Evolutionary conservation across 2,888 invertebrate species (phyloP), one percentile per base, ranked within the genome.

Genomic region (Macaria liturata): DNA sequence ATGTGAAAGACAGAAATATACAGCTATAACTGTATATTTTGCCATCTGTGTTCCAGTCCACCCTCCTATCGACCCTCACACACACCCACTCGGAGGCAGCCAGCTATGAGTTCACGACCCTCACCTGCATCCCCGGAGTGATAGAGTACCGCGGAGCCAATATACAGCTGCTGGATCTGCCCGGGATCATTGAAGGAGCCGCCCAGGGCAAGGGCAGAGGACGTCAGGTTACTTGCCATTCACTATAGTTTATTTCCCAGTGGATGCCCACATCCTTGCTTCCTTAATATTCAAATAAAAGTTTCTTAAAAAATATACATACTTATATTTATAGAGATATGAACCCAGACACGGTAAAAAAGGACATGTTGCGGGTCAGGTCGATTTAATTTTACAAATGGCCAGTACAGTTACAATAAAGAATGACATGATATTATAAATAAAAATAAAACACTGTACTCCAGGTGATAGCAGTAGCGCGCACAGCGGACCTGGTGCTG

Each of bases 121-220:
- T 99, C 59, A 99, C 99, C 6, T 99, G 99, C 86, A 99, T 99
- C 76, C 99, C 99, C 3, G 99, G 99, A 52, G 99, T 99, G 1
- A 99, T 99, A 66, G 97, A 98, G 82, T 98, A 99, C 84, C 97
- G 98, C 80, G 99, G 99, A 46, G 99, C 99, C 42, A 98, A 98
- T 81, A 99, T 99, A 81, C 99, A 99, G 83, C 92, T 99, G 64
- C 94, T 99, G 0, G 99, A 99, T 94, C 94, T 99, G 81, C 99
- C 99, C 58, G 99, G 99, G 81, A 99, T 99, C 83, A 99, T 99
- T 83, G 99, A 99, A 93, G 99, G 99, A 59, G 99, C 99, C 65
- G 96, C 99, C 2, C 99, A 94, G 84, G 97, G 97, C 66, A 97
- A 97, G 91, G 98, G 98, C 75, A 93, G 98, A 87, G 98, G 98